Percentiles rank a stretch among this genome's conserved stretches.
These are phyloP conservation scores for Pimephales promelas DNA, from an alignment of 2,113 vertebrate genomes.

Conservation along the genomic window DNA sequence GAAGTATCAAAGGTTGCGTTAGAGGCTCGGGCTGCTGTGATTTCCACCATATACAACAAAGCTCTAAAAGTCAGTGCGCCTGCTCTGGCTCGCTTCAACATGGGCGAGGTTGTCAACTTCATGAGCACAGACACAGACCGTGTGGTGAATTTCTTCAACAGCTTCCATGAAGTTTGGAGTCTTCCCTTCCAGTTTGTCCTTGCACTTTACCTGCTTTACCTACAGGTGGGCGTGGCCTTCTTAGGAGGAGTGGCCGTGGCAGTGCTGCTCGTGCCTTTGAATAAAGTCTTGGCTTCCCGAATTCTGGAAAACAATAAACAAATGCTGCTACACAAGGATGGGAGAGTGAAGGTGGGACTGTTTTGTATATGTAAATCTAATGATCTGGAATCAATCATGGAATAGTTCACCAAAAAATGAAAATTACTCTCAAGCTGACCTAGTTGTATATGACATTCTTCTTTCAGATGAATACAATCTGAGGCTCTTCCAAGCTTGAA, in stretches of 20 bases:
- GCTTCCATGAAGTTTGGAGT: slow-evolving; percentile 94
- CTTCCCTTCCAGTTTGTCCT: slow-evolving; percentile 85
- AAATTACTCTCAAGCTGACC: no score
- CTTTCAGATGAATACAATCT: no score
- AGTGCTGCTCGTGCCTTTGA: slow-evolving; percentile 88
- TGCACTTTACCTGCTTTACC: slow-evolving; percentile 89
- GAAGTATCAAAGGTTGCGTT: slow-evolving; percentile 83
- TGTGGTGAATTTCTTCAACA: slow-evolving; percentile 86
- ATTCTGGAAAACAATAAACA: slow-evolving; percentile 85
- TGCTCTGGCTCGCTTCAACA: slow-evolving; percentile 73
- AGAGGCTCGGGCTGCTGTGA: slow-evolving; percentile 78
- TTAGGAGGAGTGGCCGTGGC: slow-evolving; percentile 85
- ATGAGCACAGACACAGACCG: slow-evolving; percentile 90
- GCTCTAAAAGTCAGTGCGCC: slow-evolving; percentile 78
- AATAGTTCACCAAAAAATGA: no score
- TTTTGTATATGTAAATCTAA: not conserved
- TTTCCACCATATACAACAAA: slow-evolving; percentile 87
- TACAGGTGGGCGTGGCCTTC: slow-evolving; percentile 90
- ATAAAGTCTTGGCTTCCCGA: slow-evolving; percentile 86
- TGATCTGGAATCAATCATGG: not conserved
- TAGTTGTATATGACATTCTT: no score
- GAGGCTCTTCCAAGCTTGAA: no score
- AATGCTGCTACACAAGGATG: slow-evolving; percentile 88
- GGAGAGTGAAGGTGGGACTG: slow-evolving; percentile 86
- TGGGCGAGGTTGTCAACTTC: slow-evolving; percentile 90